phyloP scores from a whole-genome alignment of 1,140 invertebrate genomes.

The Habropoda laboriosa region DNA sequence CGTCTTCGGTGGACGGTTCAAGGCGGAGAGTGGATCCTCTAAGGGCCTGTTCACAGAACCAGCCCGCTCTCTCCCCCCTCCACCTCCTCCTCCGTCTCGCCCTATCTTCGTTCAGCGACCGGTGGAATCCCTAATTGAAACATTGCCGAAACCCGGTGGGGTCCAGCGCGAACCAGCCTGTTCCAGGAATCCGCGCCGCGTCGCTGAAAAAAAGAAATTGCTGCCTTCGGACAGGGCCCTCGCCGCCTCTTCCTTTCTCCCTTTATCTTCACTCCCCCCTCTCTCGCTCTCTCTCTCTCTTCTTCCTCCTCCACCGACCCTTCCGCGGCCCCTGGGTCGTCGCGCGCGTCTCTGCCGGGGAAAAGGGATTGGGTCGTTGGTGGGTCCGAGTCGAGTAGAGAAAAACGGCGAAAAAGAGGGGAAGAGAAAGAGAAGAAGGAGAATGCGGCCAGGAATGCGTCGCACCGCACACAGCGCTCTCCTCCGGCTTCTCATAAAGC shows the following conservation, averaged over 20 bases:
- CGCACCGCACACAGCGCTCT: constrained; percentile 67
- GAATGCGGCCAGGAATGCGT: constrained; percentile 67
- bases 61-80: background rate
- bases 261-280: background rate
- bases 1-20: constrained; percentile 49
- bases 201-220: constrained; percentile 57
- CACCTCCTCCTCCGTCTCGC: background rate
- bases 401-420: constrained; percentile 54
- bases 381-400: constrained; percentile 55
- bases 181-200: constrained; percentile 64
- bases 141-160: constrained; percentile 63
- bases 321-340: constrained; percentile 9
- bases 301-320: constrained; percentile 14
- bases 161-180: constrained; percentile 62
- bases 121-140: constrained; percentile 66
- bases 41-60: constrained; percentile 53
- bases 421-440: constrained; percentile 56
- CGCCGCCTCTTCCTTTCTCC: background rate
- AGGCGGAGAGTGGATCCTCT: constrained; percentile 27
- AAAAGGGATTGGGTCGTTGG: constrained; percentile 60
- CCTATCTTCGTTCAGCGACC: background rate
- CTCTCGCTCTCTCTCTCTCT: background rate
- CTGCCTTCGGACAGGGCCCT: constrained; percentile 32
- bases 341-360: constrained; percentile 29
- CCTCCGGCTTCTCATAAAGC: constrained; percentile 54